phyloP scores from a whole-genome alignment of 2,113 vertebrate species.

The Thamnophis sirtalis region DNA sequence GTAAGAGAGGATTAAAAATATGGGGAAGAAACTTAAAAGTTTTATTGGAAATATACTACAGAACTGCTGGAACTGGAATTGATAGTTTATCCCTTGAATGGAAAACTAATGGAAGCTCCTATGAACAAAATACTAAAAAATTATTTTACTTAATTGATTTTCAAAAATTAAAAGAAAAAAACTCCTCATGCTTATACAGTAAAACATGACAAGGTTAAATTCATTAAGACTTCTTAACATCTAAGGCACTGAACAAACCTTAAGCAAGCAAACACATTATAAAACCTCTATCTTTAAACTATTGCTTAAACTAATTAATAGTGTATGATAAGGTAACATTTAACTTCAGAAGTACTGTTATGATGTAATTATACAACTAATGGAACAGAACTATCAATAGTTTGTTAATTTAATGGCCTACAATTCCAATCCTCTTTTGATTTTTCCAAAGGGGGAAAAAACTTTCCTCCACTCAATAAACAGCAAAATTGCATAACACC shows the following conservation, averaged over 20 bases:
- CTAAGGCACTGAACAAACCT: not conserved
- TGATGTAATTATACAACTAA: not conserved
- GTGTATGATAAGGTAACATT: not conserved
- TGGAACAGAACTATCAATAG: not conserved
- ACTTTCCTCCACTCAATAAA: not conserved
- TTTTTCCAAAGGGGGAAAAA: not conserved
- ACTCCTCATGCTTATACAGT: not conserved
- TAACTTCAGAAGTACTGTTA: not conserved
- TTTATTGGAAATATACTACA: not conserved
- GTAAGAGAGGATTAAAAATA: not conserved
- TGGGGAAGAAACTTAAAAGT: not conserved
- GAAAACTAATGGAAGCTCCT: not conserved
- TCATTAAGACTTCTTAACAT: not conserved
- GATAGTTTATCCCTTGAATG: not conserved
- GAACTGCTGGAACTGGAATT: not conserved
- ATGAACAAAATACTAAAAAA: not conserved
- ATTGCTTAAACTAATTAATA: not conserved
- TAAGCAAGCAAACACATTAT: not conserved
- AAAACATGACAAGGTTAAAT: not conserved
- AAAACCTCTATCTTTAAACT: not conserved
- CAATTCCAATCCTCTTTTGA: not conserved
- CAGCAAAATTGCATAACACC: not conserved
- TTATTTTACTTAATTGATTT: not conserved
- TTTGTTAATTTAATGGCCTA: not conserved
- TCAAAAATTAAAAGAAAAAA: not conserved